A percentile compares a stretch with the other conserved stretches of the same genome.
Conservation (phyloP, 2,113 vertebrate genomes). For the Sylvietta virens region DNA sequence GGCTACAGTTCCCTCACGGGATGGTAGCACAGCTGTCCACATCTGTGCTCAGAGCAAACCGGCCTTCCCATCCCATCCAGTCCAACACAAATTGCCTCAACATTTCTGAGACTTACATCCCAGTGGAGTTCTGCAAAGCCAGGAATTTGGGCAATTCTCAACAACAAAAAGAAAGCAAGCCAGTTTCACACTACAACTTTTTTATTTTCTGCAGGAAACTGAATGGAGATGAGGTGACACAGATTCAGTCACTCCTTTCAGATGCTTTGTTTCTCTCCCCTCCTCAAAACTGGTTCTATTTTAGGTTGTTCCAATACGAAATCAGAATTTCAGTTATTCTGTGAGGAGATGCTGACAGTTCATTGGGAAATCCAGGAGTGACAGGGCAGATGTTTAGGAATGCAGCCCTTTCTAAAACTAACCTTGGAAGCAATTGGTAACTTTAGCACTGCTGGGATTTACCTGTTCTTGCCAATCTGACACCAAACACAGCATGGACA, state of each 20-base stretch:
- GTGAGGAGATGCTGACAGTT: background rate
- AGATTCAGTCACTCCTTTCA: background rate
- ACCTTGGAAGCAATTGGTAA: background rate
- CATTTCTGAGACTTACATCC: background rate
- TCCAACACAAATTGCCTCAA: background rate
- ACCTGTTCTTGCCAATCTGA: background rate
- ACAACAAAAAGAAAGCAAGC: background rate
- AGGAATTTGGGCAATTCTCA: background rate
- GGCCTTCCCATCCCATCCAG: fast-evolving
- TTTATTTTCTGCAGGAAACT: background rate
- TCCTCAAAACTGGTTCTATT: background rate
- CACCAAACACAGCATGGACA: background rate
- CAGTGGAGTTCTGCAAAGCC: background rate
- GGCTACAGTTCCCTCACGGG: background rate
- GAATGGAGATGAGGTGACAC: background rate
- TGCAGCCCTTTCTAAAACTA: background rate
- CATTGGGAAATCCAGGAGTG: background rate
- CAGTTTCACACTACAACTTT: background rate
- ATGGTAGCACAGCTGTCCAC: background rate
- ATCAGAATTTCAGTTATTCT: background rate
- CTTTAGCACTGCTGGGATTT: background rate
- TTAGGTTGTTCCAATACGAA: background rate
- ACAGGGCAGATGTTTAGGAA: background rate
- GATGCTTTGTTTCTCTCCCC: background rate
- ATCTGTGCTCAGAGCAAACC: fast-evolving